Evolutionary conservation across 1,140 invertebrate genomes (phyloP).

Genomic region (Aphelenchoides besseyi): DNA sequence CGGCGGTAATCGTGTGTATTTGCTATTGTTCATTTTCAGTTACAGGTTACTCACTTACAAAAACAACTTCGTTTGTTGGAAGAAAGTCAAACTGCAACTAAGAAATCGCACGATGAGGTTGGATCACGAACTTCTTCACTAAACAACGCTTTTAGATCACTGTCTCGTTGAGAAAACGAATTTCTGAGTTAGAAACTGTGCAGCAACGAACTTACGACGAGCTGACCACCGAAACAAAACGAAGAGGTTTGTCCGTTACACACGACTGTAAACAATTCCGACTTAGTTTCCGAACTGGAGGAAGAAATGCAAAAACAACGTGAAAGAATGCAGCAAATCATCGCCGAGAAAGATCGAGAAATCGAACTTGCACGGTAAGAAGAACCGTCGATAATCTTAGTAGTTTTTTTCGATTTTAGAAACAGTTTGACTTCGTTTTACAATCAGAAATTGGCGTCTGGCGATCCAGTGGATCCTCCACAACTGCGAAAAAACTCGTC

Average conservation of each 20-base stretch:
- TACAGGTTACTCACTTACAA: constrained; percentile 43
- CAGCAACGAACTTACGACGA: constrained; percentile 40
- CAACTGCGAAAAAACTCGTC: constrained; percentile 29
- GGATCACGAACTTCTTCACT: background rate
- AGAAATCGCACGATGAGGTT: constrained; percentile 43
- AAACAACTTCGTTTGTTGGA: constrained; percentile 36
- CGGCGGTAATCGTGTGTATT: no score
- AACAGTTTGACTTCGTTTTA: constrained; percentile 36
- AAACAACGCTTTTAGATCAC: constrained; percentile 31
- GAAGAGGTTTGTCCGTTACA: constrained; percentile 29
- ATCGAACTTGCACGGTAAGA: constrained; percentile 47
- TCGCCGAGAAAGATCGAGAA: constrained; percentile 44
- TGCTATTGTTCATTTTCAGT: no score
- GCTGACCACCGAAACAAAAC: constrained; percentile 36
- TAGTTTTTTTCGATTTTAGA: constrained; percentile 29
- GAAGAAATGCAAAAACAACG: constrained; percentile 45
- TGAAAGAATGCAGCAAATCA: constrained; percentile 37
- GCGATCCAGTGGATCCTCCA: constrained; percentile 46
- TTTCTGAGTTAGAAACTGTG: constrained; percentile 37
- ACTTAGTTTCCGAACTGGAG: constrained; percentile 44
- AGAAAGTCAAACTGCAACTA: constrained; percentile 35
- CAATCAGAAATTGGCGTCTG: background rate
- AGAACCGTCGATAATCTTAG: background rate
- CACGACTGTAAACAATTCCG: background rate
- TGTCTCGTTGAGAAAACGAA: constrained; percentile 41